Percentiles rank a stretch among this genome's conserved stretches.
Conservation (phyloP, 2,888 invertebrate genomes). For the Petrolisthes manimaculis region DNA sequence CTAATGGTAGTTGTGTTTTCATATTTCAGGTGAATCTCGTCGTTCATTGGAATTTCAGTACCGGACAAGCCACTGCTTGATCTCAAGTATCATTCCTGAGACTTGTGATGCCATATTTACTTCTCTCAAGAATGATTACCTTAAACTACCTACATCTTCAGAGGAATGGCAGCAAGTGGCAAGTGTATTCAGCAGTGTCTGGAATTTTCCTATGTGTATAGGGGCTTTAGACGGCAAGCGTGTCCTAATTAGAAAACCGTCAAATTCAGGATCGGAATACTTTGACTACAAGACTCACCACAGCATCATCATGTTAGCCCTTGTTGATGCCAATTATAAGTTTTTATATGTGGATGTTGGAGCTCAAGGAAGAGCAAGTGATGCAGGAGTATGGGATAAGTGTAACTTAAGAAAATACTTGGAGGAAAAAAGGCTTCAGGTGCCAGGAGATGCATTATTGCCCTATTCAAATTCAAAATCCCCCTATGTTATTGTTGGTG, state of each 20-base stretch:
- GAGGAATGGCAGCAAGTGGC: conserved; percentile 23
- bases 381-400: too few relatives aligned
- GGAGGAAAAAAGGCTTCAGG: too few relatives aligned
- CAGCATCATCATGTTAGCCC: conserved; percentile 20
- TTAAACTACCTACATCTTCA: conserved; percentile 13
- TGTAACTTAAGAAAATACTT: too few relatives aligned
- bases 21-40: conserved; percentile 4
- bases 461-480: too few relatives aligned
- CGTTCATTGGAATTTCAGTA: conserved; percentile 18
- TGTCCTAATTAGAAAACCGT: too few relatives aligned
- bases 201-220: background rate
- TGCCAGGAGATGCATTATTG: too few relatives aligned
- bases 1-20: too few relatives aligned
- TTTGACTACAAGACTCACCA: background rate
- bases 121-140: background rate
- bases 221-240: too few relatives aligned
- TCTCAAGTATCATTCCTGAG: conserved; percentile 14
- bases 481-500: too few relatives aligned
- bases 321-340: conserved; percentile 21
- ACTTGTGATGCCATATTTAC: conserved; percentile 18
- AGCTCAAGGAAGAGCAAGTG: too few relatives aligned
- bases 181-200: background rate
- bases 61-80: conserved; percentile 13
- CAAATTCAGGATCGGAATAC: too few relatives aligned
- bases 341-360: too few relatives aligned